Percentiles rank a stretch among this genome's conserved stretches.
These are phyloP conservation scores for Limnephilus auricula DNA, from an alignment of 2,888 invertebrate genomes.

Conservation along the genomic window DNA sequence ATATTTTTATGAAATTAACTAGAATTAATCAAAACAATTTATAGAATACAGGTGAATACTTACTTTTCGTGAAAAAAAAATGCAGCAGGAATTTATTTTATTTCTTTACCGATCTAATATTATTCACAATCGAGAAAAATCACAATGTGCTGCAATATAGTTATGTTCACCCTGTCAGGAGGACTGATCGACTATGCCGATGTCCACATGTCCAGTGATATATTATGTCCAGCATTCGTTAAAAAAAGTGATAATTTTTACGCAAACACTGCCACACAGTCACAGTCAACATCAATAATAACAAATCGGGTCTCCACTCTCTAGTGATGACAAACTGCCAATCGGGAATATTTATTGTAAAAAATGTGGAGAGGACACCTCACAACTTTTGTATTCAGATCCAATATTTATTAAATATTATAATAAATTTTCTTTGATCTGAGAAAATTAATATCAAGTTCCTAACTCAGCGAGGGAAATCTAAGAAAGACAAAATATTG, in stretches of 20 bases:
- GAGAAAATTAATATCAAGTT: too few species aligned
- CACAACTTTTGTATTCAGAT: constrained; percentile 3
- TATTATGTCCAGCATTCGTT: constrained; percentile 27
- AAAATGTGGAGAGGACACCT: constrained; percentile 6
- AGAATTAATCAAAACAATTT: neutral
- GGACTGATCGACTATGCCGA: constrained; percentile 5
- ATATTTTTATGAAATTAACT: neutral
- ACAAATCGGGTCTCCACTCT: constrained; percentile 13
- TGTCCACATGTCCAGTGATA: neutral
- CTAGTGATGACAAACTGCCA: constrained; percentile 20
- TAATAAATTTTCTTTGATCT: too few species aligned
- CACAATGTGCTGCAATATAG: neutral
- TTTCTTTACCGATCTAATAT: neutral
- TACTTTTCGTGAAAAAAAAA: neutral
- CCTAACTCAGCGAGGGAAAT: too few species aligned
- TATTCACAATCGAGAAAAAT: neutral
- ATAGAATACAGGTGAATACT: neutral
- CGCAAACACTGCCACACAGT: neutral
- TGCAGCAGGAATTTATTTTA: neutral
- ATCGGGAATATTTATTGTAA: constrained; percentile 3
- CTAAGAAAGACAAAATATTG: too few species aligned
- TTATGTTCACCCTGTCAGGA: constrained; percentile 19
- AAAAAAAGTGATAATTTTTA: constrained; percentile 45
- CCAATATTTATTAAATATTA: too few species aligned
- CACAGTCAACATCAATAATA: neutral